Conservation (phyloP, 2,113 vertebrate genomes). For the Panthera uncia region DNA sequence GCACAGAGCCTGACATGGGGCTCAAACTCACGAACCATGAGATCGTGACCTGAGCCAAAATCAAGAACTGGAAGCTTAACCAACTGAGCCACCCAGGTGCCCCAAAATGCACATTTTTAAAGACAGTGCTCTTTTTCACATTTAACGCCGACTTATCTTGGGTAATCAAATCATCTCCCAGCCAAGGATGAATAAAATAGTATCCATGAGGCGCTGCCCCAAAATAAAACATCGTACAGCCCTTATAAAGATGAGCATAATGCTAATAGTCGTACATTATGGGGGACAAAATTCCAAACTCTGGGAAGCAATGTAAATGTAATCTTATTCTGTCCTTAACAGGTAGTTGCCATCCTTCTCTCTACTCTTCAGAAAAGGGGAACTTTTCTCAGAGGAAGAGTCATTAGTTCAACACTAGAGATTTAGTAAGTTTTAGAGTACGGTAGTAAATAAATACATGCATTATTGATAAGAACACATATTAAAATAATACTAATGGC, state of each 20-base stretch:
- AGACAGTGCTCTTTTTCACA: not conserved
- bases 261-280: not conserved
- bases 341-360: not conserved
- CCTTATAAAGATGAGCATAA: not conserved
- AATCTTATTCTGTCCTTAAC: not conserved
- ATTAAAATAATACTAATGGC: constrained; percentile 40
- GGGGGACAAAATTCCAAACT: not conserved
- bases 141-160: not conserved
- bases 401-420: not conserved
- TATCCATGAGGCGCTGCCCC: not conserved
- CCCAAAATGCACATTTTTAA: not conserved
- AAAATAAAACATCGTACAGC: not conserved
- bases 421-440: not conserved
- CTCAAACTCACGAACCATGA: too few relatives aligned
- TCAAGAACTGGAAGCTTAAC: too few relatives aligned
- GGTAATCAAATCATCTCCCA: not conserved
- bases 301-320: not conserved
- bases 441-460: constrained; percentile 32
- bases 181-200: not conserved
- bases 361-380: not conserved
- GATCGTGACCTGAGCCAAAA: too few relatives aligned
- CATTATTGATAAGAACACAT: constrained; percentile 47
- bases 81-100: too few relatives aligned
- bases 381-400: not conserved
- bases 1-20: too few relatives aligned